Base-by-base conservation (phyloP, 1,140 invertebrate species). In the Eupeodes corollae region DNA sequence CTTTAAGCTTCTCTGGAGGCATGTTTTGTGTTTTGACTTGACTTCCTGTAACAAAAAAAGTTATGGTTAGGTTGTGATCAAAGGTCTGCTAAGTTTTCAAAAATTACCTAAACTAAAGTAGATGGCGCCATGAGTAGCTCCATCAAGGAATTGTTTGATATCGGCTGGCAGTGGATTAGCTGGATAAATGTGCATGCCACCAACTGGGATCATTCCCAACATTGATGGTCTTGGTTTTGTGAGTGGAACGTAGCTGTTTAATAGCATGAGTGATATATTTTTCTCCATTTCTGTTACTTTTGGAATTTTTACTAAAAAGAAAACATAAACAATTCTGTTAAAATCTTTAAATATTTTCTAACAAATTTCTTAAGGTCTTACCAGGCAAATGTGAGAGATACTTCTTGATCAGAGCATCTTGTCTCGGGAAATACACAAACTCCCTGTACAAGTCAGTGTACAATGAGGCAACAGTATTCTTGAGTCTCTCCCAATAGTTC, bases 71-170 rank as follows among this genome's bases (percentile, higher is more conserved):
- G 3, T 26, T 26, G 21, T 26, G 3, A 26, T 8, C n/a, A n/a
- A n/a, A n/a, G n/a, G n/a, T 26, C 21, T 3, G 21, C 8, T 26
- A 8, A 26, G 3, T 26, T 26, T 26, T 26, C 21, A 2, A 12
- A 31, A 14, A 47, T 50, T 56, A 38, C 76, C 77, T 26, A 79
- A 54, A 53, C 73, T 78, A 35, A 80, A 75, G 52, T 71, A 79
- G n/a, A 80, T 71, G 30, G 72, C 75, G 2, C 78, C 78, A 48
- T 76, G 50, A 15, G 50, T 57, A 2, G 75, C 69, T 1, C 55
- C 58, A 38, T 74, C 71, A 26, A 73, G 40, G 35, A 72, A 69
- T 32, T 53, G 48, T 50, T 68, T 56, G 34, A 73, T 53, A 39
- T 72, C 66, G 42, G 58, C 5, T 13, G 70, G 70, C 16, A 72